phyloP scores from a whole-genome alignment of 2,888 invertebrate genomes.

The Rhopalosiphum nymphaeae region DNA sequence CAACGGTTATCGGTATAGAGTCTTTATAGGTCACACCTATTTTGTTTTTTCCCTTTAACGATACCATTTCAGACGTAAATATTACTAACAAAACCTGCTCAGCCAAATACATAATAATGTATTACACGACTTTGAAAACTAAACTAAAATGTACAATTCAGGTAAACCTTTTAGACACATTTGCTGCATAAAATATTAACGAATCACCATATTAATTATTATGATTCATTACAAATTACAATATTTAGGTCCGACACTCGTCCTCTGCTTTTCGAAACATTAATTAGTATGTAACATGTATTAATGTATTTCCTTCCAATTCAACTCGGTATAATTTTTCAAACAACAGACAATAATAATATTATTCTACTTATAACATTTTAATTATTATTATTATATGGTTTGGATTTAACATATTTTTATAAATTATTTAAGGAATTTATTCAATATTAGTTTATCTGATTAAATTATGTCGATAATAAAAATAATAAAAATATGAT shows the following conservation, averaged over 20 bases:
- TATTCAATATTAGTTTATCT: neutral
- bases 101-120: neutral
- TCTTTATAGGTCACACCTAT: neutral
- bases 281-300: neutral
- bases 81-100: neutral
- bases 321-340: neutral
- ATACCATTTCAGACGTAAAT: neutral
- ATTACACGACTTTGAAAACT: neutral
- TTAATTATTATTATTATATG: neutral
- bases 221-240: neutral
- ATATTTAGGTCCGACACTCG: neutral
- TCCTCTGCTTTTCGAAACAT: neutral
- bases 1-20: neutral
- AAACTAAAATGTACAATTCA: neutral
- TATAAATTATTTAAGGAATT: neutral
- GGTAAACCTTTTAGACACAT: neutral
- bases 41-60: constrained; percentile 20
- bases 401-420: neutral
- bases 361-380: neutral
- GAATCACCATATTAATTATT: neutral
- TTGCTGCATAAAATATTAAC: neutral
- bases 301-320: neutral
- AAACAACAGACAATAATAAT: neutral
- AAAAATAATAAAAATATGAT: neutral
- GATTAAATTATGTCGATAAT: neutral